Evolutionary conservation across 2,113 vertebrate genomes (phyloP), one percentile per base, ranked within the genome.

Genomic region (Salvelinus fontinalis): DNA sequence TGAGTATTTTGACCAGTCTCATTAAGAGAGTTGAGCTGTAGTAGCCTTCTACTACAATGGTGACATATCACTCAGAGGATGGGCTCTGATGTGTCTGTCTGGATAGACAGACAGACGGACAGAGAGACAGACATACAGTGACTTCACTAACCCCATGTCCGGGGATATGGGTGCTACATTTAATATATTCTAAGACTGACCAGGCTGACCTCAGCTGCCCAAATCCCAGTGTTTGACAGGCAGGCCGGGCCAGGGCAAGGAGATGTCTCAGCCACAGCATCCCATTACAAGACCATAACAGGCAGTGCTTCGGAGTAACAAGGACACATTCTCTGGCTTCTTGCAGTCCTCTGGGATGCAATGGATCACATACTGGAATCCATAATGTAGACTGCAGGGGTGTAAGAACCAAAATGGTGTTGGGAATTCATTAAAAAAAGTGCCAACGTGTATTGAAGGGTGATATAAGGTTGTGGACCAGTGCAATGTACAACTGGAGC

Each of bases 291-390:
- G 77, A 80, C 81, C 72, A 80, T 82, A 87, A 75, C 77, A 85
- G 81, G 86, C 79, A 84, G 79, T 78, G 79, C 77, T 83, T 76
- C 73, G 75, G 78, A 79, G 82, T 84, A 88, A 85, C 81, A 88
- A 88, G 87, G 85, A 85, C 80, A 86, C 84, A 88, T 90, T 87
- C 89, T 67, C 83, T 87, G 83, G 87, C 83, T 86, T 79, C 77
- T 31, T 79, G 77, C 66, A 39, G 73, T 81, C 84, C 84, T 83
- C 54, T 54, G 87, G 85, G 83, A 90, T 74, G 67, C 77, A 54
- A 16, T 4, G 75, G 84, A 78, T 86, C 82, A 83, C 49, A 75
- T 81, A 85, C 75, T 29, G 70, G 79, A 82, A 75, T 80, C 83
- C 72, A 59, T 79, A 72, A 82, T 84, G 75, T 67, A 66, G 65